Evolutionary conservation across 2,797 vertebrate genomes (phyloP).

Genomic region (Calcarius lapponicus): DNA sequence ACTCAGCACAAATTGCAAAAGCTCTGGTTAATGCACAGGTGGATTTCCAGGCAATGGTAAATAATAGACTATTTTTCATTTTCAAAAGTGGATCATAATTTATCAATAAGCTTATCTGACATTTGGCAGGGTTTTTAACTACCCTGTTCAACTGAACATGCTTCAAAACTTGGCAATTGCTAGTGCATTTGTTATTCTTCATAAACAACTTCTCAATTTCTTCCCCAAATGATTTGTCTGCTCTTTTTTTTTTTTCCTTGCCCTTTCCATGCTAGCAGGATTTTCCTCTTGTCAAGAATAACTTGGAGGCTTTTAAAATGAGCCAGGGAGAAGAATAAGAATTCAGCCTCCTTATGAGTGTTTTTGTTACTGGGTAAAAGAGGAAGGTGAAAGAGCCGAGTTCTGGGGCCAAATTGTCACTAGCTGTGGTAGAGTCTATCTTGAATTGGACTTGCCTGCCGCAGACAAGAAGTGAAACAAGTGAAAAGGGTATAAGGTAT

Average conservation of each 20-base stretch:
- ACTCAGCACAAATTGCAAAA: conserved; percentile 85
- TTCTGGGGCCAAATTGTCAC: neutral
- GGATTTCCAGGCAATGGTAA: conserved; percentile 86
- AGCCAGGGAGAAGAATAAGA: neutral
- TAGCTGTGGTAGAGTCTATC: neutral
- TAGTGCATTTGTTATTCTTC: neutral
- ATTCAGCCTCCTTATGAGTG: neutral
- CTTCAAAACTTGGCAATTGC: conserved; percentile 3
- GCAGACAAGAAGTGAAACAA: neutral
- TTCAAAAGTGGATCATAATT: neutral
- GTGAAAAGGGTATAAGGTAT: neutral
- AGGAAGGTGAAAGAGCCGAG: neutral
- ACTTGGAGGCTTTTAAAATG: conserved; percentile 4
- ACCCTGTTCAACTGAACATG: neutral
- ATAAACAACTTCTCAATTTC: neutral
- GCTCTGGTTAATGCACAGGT: conserved; percentile 83
- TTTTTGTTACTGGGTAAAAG: neutral
- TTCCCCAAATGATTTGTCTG: neutral
- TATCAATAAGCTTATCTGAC: conserved; percentile 11
- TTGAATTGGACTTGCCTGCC: neutral
- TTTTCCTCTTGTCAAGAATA: neutral
- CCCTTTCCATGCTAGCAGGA: neutral
- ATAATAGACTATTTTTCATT: conserved; percentile 45
- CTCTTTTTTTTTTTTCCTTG: neutral
- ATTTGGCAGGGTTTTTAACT: conserved; percentile 8